A percentile compares a stretch with the other conserved stretches of the same genome.
phyloP scores from a whole-genome alignment of 2,797 vertebrate species.

The Leuciscus waleckii region DNA sequence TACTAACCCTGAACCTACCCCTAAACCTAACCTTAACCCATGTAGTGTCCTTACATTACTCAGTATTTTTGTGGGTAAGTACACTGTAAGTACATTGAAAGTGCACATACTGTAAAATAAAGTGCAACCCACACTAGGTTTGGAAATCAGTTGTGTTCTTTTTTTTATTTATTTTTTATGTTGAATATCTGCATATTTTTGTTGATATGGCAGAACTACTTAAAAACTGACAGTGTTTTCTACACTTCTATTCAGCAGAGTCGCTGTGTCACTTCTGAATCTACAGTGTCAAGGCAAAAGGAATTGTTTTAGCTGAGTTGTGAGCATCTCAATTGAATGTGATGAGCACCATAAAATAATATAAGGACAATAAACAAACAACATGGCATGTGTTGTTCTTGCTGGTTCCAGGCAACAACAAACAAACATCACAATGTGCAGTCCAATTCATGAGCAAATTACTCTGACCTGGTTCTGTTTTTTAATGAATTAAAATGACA shows the following conservation, averaged over 20 bases:
- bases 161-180: too few species aligned
- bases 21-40: too few species aligned
- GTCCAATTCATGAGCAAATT: background rate
- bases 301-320: constrained; percentile 7
- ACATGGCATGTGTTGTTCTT: background rate
- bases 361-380: constrained; percentile 15
- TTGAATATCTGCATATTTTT: background rate
- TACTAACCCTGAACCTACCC: too few species aligned
- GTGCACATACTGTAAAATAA: too few species aligned
- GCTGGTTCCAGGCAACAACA: background rate
- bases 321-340: background rate
- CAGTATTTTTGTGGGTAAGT: too few species aligned
- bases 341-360: constrained; percentile 18
- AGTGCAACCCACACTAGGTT: background rate
- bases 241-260: background rate
- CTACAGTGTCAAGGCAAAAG: background rate
- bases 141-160: background rate
- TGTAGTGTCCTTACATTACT: too few species aligned
- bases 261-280: background rate
- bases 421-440: background rate
- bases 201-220: background rate
- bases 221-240: background rate
- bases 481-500: background rate
- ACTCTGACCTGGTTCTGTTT: background rate
- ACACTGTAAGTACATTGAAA: too few species aligned